Conservation (phyloP, 2,797 vertebrate genomes). For the Microhierax caerulescens region DNA sequence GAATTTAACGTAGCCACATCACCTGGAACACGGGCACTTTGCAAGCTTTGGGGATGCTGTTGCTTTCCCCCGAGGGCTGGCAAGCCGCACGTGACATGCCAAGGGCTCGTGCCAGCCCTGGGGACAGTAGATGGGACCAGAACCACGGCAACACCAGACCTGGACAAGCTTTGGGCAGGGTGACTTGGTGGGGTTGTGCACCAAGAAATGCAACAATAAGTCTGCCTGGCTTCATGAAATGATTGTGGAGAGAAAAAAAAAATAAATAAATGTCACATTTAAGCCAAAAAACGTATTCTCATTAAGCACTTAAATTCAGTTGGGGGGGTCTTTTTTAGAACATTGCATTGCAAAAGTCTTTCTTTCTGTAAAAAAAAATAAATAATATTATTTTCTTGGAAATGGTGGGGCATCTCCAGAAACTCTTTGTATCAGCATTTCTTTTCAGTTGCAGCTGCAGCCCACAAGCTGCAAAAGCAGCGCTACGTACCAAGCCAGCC, state of each 20-base stretch:
- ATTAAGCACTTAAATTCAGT: background rate
- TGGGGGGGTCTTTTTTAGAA: background rate
- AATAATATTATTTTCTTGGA: background rate
- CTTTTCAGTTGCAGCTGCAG: background rate
- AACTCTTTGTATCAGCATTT: background rate
- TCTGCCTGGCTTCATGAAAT: background rate
- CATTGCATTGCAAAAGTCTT: fast-evolving
- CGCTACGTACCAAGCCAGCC: background rate
- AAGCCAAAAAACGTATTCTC: background rate
- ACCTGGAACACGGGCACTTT: background rate
- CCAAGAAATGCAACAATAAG: background rate
- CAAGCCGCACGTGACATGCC: fast-evolving
- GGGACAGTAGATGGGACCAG: background rate
- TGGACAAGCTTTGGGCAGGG: background rate
- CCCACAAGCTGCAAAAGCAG: background rate
- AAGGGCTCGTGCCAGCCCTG: background rate
- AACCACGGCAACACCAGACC: background rate
- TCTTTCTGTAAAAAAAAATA: background rate
- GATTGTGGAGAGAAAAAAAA: too few species aligned
- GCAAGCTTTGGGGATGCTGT: background rate
- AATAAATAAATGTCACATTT: background rate
- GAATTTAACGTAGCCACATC: background rate
- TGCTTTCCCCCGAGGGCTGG: background rate
- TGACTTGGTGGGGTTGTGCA: background rate
- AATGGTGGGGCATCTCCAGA: background rate